Evolutionary conservation across 2,888 invertebrate species (phyloP).

Genomic region (Callinectes sapidus): DNA sequence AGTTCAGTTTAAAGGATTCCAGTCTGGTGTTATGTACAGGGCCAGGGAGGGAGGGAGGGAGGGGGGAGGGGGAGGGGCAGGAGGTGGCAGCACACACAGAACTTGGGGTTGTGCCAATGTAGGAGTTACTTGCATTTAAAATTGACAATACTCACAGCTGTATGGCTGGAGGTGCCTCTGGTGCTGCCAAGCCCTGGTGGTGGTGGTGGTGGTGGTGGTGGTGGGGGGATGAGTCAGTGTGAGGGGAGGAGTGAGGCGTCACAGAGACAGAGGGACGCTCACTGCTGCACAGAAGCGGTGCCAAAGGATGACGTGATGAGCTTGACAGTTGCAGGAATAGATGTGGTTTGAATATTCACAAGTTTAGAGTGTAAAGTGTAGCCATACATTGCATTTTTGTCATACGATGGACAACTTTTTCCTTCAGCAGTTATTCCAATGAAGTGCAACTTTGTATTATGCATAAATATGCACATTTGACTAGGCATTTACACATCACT

Average conservation of each 20-base stretch:
- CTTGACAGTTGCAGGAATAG: not conserved
- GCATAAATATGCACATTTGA: constrained; percentile 23
- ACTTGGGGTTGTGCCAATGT: not conserved
- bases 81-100: not conserved
- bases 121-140: constrained; percentile 10
- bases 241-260: not conserved
- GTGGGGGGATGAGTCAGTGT: no score
- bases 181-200: not conserved
- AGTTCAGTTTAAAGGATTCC: not conserved
- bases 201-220: no score
- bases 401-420: not conserved
- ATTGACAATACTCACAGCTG: constrained; percentile 13
- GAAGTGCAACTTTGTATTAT: constrained; percentile 37
- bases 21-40: not conserved
- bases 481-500: constrained; percentile 30
- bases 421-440: constrained; percentile 34
- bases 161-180: not conserved
- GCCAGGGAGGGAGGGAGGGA: not conserved
- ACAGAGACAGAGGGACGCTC: not conserved
- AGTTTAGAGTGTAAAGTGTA: not conserved
- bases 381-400: not conserved
- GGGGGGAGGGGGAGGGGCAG: not conserved
- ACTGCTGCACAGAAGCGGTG: not conserved
- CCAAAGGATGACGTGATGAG: not conserved
- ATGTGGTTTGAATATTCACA: constrained; percentile 5